Evolutionary conservation across 2,888 invertebrate species (phyloP), one percentile per base, ranked within the genome.

Genomic region (Kryphioiulus occultus): DNA sequence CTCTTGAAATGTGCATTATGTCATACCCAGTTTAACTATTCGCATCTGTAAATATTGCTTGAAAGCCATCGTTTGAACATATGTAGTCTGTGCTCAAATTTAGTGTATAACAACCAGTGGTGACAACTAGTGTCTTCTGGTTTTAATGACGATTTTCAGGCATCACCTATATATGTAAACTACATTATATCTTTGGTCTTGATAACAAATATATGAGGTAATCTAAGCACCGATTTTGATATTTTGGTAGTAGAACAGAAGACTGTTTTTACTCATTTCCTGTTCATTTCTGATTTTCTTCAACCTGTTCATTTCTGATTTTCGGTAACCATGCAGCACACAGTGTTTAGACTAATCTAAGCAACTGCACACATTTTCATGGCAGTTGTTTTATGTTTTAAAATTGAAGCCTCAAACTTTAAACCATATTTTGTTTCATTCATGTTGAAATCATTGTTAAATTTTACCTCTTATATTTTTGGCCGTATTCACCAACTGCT

Each of bases 391-490:
- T n/a, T n/a, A n/a, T n/a, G n/a, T n/a, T n/a, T n/a, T n/a, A 35
- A 35, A 35, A 35, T 35, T 35, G 35, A 35, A 35, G 35, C 7
- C 35, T 4, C 35, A 2, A 35, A 35, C 35, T 35, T 2, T 4
- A 35, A 35, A n/a, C n/a, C n/a, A n/a, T n/a, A n/a, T n/a, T n/a
- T n/a, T n/a, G 39, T 9, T 5, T 9, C 39, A 39, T 39, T 3
- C 39, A 39, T 39, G 39, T 5, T 39, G 39, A 39, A 3, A 3
- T 59, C 59, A 26, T 26, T 78, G 78, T 30, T 78, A 30, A 30
- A 78, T 78, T 78, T 78, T 78, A 78, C 78, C 78, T 78, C 78
- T 78, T 78, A 78, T 78, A 78, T 78, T n/a, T n/a, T 78, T 15
- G 78, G 78, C 78, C 78, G 30, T 30, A 32, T 78, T 78, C 78